phyloP scores from a whole-genome alignment of 2,797 vertebrate genomes.

The Peromyscus melanophrys region DNA sequence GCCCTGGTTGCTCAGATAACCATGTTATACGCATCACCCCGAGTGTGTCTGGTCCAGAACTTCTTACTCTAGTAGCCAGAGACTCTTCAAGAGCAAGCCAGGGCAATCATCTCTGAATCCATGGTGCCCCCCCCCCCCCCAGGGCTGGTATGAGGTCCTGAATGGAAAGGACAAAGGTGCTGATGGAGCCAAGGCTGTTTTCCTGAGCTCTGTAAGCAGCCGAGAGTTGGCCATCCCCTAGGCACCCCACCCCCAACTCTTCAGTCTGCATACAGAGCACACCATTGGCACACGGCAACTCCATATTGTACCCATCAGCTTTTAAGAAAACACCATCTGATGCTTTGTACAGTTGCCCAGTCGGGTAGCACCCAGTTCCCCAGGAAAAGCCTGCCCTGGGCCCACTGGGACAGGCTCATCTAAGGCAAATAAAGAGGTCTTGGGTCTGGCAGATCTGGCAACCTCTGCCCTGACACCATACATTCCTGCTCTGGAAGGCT shows the following conservation, averaged over 20 bases:
- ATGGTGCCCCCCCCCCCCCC: not conserved
- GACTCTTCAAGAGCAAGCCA: not conserved
- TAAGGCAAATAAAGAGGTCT: constrained; percentile 67
- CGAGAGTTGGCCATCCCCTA: not conserved
- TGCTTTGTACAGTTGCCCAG: constrained; percentile 73
- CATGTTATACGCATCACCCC: not conserved
- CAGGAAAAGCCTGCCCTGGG: not conserved
- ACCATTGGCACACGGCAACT: constrained; percentile 58
- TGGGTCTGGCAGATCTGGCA: constrained; percentile 61
- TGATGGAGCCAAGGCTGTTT: not conserved
- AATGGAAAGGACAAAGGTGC: not conserved
- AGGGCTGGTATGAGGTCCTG: not conserved
- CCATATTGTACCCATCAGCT: constrained; percentile 78
- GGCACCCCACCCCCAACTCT: not conserved
- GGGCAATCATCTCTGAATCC: not conserved
- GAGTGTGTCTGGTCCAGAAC: not conserved
- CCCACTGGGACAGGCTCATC: not conserved
- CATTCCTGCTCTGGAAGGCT: constrained; percentile 29
- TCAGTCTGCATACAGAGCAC: not conserved
- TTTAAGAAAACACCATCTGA: constrained; percentile 84
- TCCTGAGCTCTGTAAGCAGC: not conserved
- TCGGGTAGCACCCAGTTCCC: constrained; percentile 22
- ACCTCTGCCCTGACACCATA: constrained; percentile 43
- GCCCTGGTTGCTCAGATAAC: not conserved
- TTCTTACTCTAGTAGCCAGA: not conserved